phyloP scores from a whole-genome alignment of 2,888 invertebrate species.

The Hesperia comma region DNA sequence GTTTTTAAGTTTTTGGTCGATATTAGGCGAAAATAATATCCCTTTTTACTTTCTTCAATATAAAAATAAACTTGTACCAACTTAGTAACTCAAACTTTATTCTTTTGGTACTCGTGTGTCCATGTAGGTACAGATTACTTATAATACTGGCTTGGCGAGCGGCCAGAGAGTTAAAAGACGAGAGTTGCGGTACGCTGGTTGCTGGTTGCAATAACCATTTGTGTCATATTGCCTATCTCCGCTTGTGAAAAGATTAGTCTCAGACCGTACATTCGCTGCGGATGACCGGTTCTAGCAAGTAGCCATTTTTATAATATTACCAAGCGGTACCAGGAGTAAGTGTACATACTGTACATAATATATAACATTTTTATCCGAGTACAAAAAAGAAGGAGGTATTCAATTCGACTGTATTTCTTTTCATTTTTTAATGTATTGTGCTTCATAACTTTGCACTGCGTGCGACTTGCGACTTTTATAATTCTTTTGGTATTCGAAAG shows the following conservation, averaged over 20 bases:
- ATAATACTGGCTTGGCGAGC: constrained; percentile 9
- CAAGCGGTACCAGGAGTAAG: neutral
- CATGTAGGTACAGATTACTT: constrained; percentile 9
- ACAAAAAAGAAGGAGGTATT: too few species aligned
- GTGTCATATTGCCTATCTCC: constrained; percentile 31
- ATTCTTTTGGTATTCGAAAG: too few species aligned
- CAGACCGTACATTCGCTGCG: constrained; percentile 4
- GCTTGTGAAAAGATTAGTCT: constrained; percentile 31
- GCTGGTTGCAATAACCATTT: constrained; percentile 34
- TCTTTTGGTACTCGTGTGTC: neutral
- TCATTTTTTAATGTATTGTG: too few species aligned
- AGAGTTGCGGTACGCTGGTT: constrained; percentile 23
- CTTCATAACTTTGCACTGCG: too few species aligned
- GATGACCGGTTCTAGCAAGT: neutral
- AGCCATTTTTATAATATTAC: neutral
- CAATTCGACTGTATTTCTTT: too few species aligned
- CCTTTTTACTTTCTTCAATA: too few species aligned
- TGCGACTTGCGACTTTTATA: too few species aligned
- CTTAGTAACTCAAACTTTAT: neutral
- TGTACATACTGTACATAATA: too few species aligned
- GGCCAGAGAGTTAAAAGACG: constrained; percentile 29
- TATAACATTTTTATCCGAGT: too few species aligned
- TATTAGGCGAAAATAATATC: too few species aligned
- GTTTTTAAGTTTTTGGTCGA: too few species aligned
- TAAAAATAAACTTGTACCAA: neutral